phyloP scores from a whole-genome alignment of 2,888 invertebrate genomes.

The Pseudococcus jackbeardsleyi region DNA sequence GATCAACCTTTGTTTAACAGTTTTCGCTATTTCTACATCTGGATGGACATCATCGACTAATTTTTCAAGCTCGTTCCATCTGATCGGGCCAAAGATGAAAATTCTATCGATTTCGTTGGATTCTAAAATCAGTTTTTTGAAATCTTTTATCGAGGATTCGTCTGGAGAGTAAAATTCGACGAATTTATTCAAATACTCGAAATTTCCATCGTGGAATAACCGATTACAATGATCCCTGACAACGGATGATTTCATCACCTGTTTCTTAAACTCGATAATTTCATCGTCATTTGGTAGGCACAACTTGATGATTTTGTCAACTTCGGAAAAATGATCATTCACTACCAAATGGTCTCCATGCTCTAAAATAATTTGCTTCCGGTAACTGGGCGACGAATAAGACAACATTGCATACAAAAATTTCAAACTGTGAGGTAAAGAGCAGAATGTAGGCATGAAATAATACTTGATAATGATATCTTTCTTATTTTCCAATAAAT shows the following conservation, averaged over 20 bases:
- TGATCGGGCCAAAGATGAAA: not conserved
- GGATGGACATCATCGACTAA: not conserved
- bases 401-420: slow-evolving; percentile 20
- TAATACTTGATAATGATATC: slow-evolving; percentile 17
- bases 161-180: not conserved
- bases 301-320: not conserved
- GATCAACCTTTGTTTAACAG: not conserved
- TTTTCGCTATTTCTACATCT: not conserved
- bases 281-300: not conserved
- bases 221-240: not conserved
- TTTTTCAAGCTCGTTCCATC: not conserved
- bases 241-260: not conserved
- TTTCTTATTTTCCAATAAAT: not conserved
- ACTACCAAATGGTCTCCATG: not conserved
- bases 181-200: not conserved
- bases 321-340: not conserved
- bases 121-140: not conserved
- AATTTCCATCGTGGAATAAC: not conserved
- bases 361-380: not conserved
- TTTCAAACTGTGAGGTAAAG: slow-evolving; percentile 57
- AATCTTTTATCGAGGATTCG: not conserved
- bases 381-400: not conserved
- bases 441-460: slow-evolving; percentile 59
- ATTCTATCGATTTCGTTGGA: not conserved
- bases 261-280: not conserved